Conservation (phyloP, 2,797 vertebrate species). For the Nyctibius grandis region DNA sequence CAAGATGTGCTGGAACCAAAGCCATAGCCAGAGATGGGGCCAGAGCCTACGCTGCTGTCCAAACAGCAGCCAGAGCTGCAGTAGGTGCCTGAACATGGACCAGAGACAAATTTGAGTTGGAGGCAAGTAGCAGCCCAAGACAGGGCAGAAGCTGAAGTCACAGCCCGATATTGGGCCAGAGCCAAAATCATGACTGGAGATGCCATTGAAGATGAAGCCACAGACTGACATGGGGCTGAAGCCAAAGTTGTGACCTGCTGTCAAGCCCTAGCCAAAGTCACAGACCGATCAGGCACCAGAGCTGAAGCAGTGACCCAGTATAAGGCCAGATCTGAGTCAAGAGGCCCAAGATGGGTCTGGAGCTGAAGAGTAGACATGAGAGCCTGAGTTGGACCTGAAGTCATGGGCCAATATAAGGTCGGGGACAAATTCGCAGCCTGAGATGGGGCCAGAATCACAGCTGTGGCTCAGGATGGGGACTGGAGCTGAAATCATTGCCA, state of each 20-base stretch:
- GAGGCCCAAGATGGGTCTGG: not conserved
- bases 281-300: not conserved
- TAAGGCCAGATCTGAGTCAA: not conserved
- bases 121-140: not conserved
- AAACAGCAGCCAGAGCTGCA: too few relatives aligned
- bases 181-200: not conserved
- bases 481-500: not conserved
- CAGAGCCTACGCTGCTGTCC: not conserved
- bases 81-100: too few relatives aligned
- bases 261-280: not conserved
- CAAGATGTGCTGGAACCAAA: not conserved
- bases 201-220: not conserved
- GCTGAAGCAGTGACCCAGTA: not conserved
- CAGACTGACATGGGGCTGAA: not conserved
- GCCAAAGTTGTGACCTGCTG: not conserved
- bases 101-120: too few relatives aligned
- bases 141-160: not conserved
- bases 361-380: not conserved
- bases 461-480: not conserved
- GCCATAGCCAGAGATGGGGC: not conserved
- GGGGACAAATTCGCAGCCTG: not conserved
- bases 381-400: not conserved
- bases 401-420: not conserved
- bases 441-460: not conserved
- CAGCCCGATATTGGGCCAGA: not conserved